Evolutionary conservation across 2,797 vertebrate genomes (phyloP), one percentile per base, ranked within the genome.

Genomic region (Microctenopoma lineatum): DNA sequence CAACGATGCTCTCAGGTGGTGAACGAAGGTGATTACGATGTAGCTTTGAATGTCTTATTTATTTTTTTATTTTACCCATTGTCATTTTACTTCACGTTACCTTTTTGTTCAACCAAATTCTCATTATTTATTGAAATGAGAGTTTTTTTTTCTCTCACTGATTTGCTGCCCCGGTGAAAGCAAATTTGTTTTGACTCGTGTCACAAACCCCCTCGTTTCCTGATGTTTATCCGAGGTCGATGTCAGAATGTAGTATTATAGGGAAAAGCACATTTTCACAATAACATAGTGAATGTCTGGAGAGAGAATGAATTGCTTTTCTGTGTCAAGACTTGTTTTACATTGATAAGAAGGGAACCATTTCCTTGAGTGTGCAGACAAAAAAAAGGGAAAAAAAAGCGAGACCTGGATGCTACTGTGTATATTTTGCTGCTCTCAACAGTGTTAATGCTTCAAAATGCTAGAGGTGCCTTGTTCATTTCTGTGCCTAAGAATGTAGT

Each of bases 1-100:
- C 92, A 91, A 89, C 82, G 93, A 91, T 88, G 94, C 93, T 93
- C 96, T 98, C 96, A 96, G 95, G 96, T 95, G 95, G 93, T 91
- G 87, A 88, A 84, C 84, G 60, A 80, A 87, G 93, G 91, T 91
- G 91, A 92, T 93, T 73, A 90, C 79, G 89, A 94, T 94, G 94
- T 91, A 90, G 89, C 89, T 88, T 92, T 93, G 87, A 92, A 93
- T 92, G 93, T 89, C 73, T 72, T 79, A 64, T 75, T 83, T 84
- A 64, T 75, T 83, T 83, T 70, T 64, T 67, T 73, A 38, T 87
- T 89, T 91, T 93, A 91, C 12, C 66, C 1, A 7, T 47, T 80
- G 73, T 79, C 56, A 79, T 93, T 93, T 93, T 87, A 85, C 77
- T 84, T 94, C 91, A 88, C 73, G 65, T 93, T 94, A 91, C 89